Percentiles rank a stretch among this genome's conserved stretches.
Conservation (phyloP, 2,888 invertebrate genomes). For the Aromia moschata region DNA sequence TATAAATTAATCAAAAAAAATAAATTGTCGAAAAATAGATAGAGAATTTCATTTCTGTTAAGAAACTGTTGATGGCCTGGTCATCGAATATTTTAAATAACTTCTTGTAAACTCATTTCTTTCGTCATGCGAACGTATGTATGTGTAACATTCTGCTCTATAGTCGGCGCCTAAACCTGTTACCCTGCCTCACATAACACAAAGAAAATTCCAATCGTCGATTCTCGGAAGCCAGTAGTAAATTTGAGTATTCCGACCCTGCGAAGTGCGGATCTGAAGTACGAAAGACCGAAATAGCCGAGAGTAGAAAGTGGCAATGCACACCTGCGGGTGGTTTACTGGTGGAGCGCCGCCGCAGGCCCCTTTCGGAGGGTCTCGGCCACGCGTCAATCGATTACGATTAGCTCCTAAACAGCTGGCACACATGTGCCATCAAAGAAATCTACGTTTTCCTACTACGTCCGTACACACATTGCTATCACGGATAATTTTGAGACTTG, state of each 20-base stretch:
- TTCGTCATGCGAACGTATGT: no score
- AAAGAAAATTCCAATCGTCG: constrained; percentile 14
- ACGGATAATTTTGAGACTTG: no score
- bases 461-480: no score
- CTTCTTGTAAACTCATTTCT: no score
- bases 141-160: constrained; percentile 1
- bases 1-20: no score
- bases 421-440: constrained; percentile 23
- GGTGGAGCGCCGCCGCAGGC: constrained; percentile 33
- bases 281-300: constrained; percentile 17
- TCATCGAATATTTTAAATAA: no score
- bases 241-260: constrained; percentile 25
- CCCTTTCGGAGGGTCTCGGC: constrained; percentile 41
- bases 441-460: constrained; percentile 11
- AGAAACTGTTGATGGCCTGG: no score
- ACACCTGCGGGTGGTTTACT: constrained; percentile 52
- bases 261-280: constrained; percentile 17
- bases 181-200: constrained; percentile 6
- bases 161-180: constrained; percentile 19
- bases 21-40: no score
- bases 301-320: constrained; percentile 29
- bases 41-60: no score
- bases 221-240: constrained; percentile 22
- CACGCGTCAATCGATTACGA: constrained; percentile 58
- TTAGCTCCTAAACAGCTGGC: constrained; percentile 31